Evolutionary conservation across 2,113 vertebrate species (phyloP).

Genomic region (Hippopotamus amphibius): DNA sequence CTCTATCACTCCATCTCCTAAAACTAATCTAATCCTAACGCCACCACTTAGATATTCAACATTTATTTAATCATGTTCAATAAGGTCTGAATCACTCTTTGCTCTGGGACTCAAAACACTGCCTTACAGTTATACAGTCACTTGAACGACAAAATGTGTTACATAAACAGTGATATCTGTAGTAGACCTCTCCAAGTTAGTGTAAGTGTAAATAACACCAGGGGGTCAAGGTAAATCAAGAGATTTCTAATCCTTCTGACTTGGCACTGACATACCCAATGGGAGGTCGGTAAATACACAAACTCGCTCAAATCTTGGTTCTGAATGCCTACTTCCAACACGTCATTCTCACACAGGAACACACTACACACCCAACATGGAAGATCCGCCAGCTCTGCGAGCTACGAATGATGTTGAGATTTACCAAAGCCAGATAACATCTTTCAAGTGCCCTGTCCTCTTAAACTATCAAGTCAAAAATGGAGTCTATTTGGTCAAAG

Average conservation of each 20-base stretch:
- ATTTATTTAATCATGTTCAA: neutral
- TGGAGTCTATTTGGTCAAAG: neutral
- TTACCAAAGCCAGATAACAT: neutral
- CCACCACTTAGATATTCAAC: neutral
- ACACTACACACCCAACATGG: neutral
- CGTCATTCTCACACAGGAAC: neutral
- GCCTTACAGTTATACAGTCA: neutral
- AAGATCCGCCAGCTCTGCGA: neutral
- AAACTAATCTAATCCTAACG: conserved; percentile 29
- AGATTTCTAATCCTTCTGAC: neutral
- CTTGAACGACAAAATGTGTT: neutral
- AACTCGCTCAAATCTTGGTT: neutral
- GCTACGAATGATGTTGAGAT: neutral
- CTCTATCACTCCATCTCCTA: neutral
- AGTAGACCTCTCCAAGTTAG: neutral
- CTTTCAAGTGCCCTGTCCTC: neutral
- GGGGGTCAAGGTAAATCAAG: neutral
- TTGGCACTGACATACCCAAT: neutral
- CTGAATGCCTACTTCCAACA: neutral
- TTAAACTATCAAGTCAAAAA: conserved; percentile 33
- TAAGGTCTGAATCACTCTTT: neutral
- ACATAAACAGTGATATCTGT: neutral
- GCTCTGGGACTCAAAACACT: neutral
- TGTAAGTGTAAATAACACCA: neutral
- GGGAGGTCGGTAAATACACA: neutral